Conservation (phyloP, 2,888 invertebrate species). For the Mythimna pallens region DNA sequence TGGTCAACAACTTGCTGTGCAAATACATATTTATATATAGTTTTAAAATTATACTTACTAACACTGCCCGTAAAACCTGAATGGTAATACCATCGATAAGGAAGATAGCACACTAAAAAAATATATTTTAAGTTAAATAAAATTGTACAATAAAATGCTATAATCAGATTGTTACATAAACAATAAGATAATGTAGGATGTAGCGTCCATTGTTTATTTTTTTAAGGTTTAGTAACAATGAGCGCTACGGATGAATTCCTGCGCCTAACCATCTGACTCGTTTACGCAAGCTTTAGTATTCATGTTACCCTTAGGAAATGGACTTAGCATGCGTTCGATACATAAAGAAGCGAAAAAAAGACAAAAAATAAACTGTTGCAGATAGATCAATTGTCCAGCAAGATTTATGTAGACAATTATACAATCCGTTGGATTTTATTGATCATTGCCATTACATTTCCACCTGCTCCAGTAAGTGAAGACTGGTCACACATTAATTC, state of each 20-base stretch:
- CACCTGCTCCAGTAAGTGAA: not conserved
- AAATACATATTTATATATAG: constrained; percentile 5
- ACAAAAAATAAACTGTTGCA: not conserved
- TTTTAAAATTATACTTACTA: not conserved
- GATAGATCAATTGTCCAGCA: not conserved
- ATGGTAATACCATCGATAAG: too few relatives aligned
- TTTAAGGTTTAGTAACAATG: constrained; percentile 75
- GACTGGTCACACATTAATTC: not conserved
- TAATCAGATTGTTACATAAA: constrained; percentile 63
- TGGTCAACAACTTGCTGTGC: constrained; percentile 21
- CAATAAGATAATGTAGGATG: constrained; percentile 67
- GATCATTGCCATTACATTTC: not conserved
- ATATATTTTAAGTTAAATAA: not conserved
- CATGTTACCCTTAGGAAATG: constrained; percentile 37
- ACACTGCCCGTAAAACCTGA: not conserved
- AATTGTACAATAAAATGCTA: constrained; percentile 15
- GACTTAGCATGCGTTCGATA: constrained; percentile 11
- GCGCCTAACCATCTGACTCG: constrained; percentile 59
- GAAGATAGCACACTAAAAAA: not conserved
- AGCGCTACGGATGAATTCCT: constrained; percentile 70
- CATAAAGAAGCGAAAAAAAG: not conserved
- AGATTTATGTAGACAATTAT: not conserved
- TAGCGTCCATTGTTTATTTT: constrained; percentile 74
- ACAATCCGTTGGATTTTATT: not conserved
- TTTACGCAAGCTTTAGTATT: constrained; percentile 59